Evolutionary conservation across 64 coral and sea anemone species (phyloP).

Genomic region (Actinia equina): DNA sequence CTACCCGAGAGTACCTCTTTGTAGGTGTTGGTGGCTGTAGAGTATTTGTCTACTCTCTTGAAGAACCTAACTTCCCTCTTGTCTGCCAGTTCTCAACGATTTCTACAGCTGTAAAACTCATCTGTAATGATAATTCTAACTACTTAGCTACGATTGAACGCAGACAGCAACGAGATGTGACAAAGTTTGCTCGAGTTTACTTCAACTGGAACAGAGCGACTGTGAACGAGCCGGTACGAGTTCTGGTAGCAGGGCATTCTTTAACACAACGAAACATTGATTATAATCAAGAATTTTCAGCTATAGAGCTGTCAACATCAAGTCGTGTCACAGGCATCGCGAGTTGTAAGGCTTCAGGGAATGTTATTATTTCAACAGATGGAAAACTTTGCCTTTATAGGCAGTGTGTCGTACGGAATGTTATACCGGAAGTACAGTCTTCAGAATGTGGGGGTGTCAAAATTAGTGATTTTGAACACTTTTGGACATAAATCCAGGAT

Average conservation of each 20-base stretch:
- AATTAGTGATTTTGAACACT: constrained; percentile 67
- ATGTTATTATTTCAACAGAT: constrained; percentile 67
- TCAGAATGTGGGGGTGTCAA: constrained; percentile 10
- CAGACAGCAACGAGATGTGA: constrained; percentile 35
- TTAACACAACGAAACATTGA: constrained; percentile 34
- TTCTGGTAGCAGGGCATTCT: constrained; percentile 71
- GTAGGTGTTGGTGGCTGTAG: constrained; percentile 52
- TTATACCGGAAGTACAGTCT: constrained; percentile 41
- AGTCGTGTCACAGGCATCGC: constrained; percentile 47
- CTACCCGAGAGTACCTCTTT: constrained; percentile 72
- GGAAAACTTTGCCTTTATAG: constrained; percentile 66
- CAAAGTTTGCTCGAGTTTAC: constrained; percentile 61
- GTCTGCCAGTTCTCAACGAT: constrained; percentile 82
- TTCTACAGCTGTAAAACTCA: constrained; percentile 68
- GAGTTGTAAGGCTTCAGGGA: constrained; percentile 71
- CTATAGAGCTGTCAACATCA: constrained; percentile 67
- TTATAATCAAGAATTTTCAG: constrained; percentile 40
- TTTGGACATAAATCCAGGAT: constrained; percentile 72
- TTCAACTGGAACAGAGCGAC: constrained; percentile 77
- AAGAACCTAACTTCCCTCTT: constrained; percentile 60
- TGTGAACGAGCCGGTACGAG: constrained; percentile 41
- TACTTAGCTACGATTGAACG: constrained; percentile 70
- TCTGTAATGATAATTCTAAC: constrained; percentile 78
- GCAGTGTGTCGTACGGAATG: constrained; percentile 11
- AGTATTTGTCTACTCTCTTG: constrained; percentile 81